These are phyloP conservation scores for Lepidurus arcticus DNA, from an alignment of 1,140 invertebrate genomes.

Conservation along the genomic window DNA sequence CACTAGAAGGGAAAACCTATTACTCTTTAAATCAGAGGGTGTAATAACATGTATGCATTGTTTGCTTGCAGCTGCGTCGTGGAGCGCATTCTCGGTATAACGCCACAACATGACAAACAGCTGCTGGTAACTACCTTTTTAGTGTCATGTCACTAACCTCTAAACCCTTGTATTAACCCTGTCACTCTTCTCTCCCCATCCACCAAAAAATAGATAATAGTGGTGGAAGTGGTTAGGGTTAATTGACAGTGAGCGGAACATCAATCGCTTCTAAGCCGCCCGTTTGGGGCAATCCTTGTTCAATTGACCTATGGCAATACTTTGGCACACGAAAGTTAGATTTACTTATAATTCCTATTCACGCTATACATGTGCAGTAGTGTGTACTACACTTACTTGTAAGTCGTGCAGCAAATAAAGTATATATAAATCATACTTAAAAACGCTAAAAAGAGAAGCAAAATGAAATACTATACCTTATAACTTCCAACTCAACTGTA, in stretches of 20 bases:
- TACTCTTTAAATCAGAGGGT: slow-evolving; percentile 6
- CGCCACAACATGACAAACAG: slow-evolving; percentile 21
- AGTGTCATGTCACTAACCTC: slow-evolving; percentile 21
- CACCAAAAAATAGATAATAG: not conserved
- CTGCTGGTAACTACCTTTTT: slow-evolving; percentile 14
- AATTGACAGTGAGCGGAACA: not conserved
- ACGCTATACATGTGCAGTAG: too few relatives aligned
- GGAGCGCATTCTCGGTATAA: not conserved
- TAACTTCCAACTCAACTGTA: too few relatives aligned
- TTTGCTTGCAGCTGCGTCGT: not conserved
- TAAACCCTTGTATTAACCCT: slow-evolving; percentile 10
- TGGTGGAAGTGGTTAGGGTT: not conserved
- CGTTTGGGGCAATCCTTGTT: not conserved
- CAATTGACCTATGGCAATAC: not conserved
- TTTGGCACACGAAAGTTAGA: not conserved
- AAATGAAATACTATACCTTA: too few relatives aligned
- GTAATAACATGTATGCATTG: slow-evolving; percentile 6
- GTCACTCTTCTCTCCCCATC: not conserved
- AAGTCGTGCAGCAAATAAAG: too few relatives aligned
- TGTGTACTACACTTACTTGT: too few relatives aligned
- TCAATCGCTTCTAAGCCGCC: not conserved
- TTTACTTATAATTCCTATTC: too few relatives aligned
- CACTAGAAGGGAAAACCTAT: not conserved
- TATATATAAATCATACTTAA: too few relatives aligned
- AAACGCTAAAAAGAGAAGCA: too few relatives aligned